Evolutionary conservation across 2,888 invertebrate genomes (phyloP), one percentile per base, ranked within the genome.

Genomic region (Epirrita christyi): DNA sequence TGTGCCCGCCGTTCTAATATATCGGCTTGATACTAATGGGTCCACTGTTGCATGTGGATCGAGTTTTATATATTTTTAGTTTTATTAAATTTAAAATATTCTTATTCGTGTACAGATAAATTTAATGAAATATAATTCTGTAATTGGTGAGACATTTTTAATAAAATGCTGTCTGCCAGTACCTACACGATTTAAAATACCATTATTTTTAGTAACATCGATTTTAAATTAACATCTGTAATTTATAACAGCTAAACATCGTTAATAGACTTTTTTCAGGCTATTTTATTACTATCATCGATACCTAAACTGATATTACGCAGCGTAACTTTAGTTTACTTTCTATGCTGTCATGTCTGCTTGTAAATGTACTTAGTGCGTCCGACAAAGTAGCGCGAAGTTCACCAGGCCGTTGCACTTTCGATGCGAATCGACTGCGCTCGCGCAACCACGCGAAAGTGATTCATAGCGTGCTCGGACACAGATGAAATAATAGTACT

Each of bases 391-490:
- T 78, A 78, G 80, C 80, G 77, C 81, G 86, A 89, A 90, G 89
- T 90, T 90, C 90, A 89, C 66, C 81, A 71, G 90, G 88, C 78
- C 89, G 76, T 86, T 90, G 91, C 88, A 88, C 90, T 88, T 82
- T 84, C 82, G 74, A 81, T 79, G 79, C 76, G 78, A 79, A 76
- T 76, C 76, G 69, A 71, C 70, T 76, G 83, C 83, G 81, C 77
- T 58, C 61, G 79, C 80, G 85, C 81, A 59, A 49, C 48, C 49
- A 55, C 72, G 83, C 79, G 88, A 88, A 88, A 89, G 88, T 89
- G 88, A 88, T 86, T 86, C 82, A 80, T 80, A 74, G 71, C 72
- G 64, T 63, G 68, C 68, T 70, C 68, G 61, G 44, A 57, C 44
- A 40, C n/a, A 53, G 29, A 48, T 41, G 41, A 45, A 48, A 53